Evolutionary conservation across 2,797 vertebrate genomes (phyloP), one percentile per base, ranked within the genome.

Genomic region (Acanthornis magna): DNA sequence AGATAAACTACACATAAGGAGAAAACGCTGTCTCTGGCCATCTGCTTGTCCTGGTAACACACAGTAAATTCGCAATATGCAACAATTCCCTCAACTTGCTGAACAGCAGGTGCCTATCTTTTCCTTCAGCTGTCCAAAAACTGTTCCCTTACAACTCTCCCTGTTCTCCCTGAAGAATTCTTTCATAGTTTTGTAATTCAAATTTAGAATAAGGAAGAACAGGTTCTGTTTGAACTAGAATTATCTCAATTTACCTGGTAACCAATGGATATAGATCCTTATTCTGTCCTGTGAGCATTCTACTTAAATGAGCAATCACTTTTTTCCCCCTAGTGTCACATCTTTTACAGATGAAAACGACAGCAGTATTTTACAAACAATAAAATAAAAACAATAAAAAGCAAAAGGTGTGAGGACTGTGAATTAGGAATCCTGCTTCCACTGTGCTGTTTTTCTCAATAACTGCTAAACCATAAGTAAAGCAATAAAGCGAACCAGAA

Each of bases 81-180:
- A 96, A 82, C 94, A 86, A 97, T 95, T 97, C 95, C 95, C 91
- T 91, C 83, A 92, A 95, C 95, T 92, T 97, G 75, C 78, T 94
- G 84, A 97, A 96, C 94, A 96, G 93, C 95, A 97, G 96, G 81
- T 95, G 94, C 94, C 91, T 86, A 91, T 94, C 94, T 96, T 96
- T 96, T 93, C 78, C 76, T 96, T 94, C 95, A 94, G 76, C 94
- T 96, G 89, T 90, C 95, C 89, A 75, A 95, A 94, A 94, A 74
- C 20, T 45, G 13, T 83, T 95, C 81, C 45, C 40, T 97, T 91
- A 92, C 50, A 96, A 76, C 65, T 96, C 42, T 93, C 5, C 27
- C 34, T 26, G 16, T 74, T 77, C 16, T 94, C 84, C 63, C 92
- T 51, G 48, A 88, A 91, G 91, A 17, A 63, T 88, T 84, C 34